Percentiles rank a stretch among this genome's conserved stretches.
Evolutionary conservation across 2,113 vertebrate species (phyloP).

Genomic region (Chrysochloris asiatica): DNA sequence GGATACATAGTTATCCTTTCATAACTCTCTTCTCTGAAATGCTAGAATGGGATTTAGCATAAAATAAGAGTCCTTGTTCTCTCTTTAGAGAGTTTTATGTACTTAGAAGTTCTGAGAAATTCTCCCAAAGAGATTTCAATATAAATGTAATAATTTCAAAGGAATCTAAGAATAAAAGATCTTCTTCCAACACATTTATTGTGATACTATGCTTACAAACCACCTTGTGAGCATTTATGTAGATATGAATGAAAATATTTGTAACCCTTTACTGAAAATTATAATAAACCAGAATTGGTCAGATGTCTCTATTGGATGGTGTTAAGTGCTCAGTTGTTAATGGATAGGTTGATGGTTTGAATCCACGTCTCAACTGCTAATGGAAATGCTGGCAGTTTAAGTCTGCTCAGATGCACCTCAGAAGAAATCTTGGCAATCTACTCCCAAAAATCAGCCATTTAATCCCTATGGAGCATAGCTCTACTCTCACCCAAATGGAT

Average conservation of each 20-base stretch:
- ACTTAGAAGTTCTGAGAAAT: neutral
- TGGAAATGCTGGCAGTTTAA: neutral
- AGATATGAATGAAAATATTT: neutral
- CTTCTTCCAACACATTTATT: neutral
- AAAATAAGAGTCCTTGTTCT: neutral
- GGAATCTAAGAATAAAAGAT: neutral
- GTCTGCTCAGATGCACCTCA: neutral
- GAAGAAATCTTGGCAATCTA: neutral
- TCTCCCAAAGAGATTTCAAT: neutral
- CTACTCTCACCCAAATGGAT: neutral
- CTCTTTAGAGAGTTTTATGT: neutral
- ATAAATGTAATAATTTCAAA: neutral
- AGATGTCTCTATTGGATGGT: neutral
- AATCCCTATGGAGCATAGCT: neutral
- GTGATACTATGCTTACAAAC: neutral
- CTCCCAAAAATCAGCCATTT: neutral
- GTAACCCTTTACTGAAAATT: neutral
- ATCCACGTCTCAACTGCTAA: no score
- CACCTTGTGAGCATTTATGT: neutral
- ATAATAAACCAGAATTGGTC: neutral
- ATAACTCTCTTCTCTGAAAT: neutral
- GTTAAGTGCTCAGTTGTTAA: neutral
- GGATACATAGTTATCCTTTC: neutral
- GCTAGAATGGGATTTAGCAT: neutral
- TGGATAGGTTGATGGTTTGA: no score